Base-by-base conservation (phyloP, 23 tunicate genomes). In the Halocynthia roretzi region DNA sequence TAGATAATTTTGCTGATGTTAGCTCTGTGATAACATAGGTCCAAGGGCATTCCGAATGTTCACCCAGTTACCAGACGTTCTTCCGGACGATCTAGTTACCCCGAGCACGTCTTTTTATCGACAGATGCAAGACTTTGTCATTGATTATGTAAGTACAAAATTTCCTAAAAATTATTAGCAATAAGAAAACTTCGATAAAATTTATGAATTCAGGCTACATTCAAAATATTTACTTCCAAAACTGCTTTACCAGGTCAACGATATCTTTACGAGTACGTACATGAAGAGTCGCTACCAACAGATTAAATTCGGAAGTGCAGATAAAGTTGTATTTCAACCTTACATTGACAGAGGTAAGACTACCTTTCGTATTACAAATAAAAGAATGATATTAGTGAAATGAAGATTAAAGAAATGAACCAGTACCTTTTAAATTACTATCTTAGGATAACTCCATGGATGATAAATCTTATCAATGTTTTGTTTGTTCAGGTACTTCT, bases 271-370 rank as follows among this genome's bases (percentile, higher is more conserved):
- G 7, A 62, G 61, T 50, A 50, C 23, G 10, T 20, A 75, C 11
- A 63, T 81, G 44, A 66, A 18, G 51, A 63, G 53, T 64, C 54
- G 56, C 7, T 81, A 56, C 52, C 62, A 23, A 54, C 57, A 52
- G 19, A 54, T 86, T 6, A 17, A 50, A n/a, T 86, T 86, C 57
- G 92, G 92, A 56, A 68, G 77, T 57, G 77, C 85, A 44, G 92
- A 76, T 57, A 54, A 75, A 58, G 80, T 86, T 10, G 15, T 82
- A 14, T 86, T 86, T 57, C 69, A 76, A 8, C 71, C 31, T 52
- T 82, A 86, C 68, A 65, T 77, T 8, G 92, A 80, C 53, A 56
- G 53, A 86, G 82, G 92, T 86, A 67, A 15, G 44, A 31, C 44
- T 31, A 31, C 44, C 1, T 31, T 31, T 31, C 44, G 44, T 31